These are phyloP conservation scores for Malurus melanocephalus DNA, from an alignment of 2,113 vertebrate genomes.

Conservation along the genomic window DNA sequence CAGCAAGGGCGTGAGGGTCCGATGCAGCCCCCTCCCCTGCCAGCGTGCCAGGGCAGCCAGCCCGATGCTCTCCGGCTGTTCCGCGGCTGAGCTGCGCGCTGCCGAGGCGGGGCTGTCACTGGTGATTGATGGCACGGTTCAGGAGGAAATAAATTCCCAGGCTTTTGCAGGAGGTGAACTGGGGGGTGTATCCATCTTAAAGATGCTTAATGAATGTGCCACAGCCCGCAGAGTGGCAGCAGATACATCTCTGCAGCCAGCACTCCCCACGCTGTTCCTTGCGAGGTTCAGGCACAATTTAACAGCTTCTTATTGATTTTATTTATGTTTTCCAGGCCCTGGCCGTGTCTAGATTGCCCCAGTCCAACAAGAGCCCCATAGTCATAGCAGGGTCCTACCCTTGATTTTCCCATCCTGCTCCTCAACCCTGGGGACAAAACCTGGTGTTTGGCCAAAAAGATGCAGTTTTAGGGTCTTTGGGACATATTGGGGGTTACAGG, in stretches of 20 bases:
- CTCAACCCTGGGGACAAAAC: not conserved
- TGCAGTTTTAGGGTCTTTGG: not conserved
- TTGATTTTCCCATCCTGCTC: not conserved
- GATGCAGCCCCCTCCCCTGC: not conserved
- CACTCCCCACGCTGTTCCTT: slow-evolving; percentile 15
- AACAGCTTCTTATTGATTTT: slow-evolving; percentile 47
- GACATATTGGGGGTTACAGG: not conserved
- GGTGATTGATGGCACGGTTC: slow-evolving; percentile 49
- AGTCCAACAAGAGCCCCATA: not conserved
- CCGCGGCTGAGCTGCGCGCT: rapidly evolving
- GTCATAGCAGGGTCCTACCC: rapidly evolving
- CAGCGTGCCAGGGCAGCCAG: not conserved
- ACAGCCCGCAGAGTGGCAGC: not conserved
- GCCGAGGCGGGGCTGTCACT: not conserved
- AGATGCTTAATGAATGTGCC: slow-evolving; percentile 66
- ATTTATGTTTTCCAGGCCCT: not conserved
- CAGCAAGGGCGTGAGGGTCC: rapidly evolving
- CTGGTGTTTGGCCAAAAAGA: not conserved
- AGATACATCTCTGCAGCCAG: slow-evolving; percentile 44
- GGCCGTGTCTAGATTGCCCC: not conserved
- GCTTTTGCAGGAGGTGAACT: slow-evolving; percentile 46
- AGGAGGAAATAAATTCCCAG: slow-evolving; percentile 67
- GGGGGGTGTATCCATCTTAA: slow-evolving; percentile 64
- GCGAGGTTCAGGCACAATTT: slow-evolving; percentile 28
- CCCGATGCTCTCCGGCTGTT: rapidly evolving